Base-by-base conservation (phyloP, 2,888 invertebrate genomes). In the Lasius platythorax region DNA sequence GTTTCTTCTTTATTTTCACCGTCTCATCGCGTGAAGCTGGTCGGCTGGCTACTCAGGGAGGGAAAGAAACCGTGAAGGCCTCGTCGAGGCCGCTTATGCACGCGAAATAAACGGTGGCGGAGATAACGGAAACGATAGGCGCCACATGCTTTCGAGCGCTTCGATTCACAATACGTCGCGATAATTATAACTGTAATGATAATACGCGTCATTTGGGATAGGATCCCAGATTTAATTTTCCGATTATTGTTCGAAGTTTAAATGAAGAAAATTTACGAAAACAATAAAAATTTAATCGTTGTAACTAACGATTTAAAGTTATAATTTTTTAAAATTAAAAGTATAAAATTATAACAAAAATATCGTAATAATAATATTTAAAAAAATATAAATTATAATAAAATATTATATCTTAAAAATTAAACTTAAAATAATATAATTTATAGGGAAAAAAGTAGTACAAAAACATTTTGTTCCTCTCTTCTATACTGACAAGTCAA, bases 41-140 rank as follows among this genome's bases (percentile, higher is more conserved):
- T 85, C 87, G 81, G 43, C 28, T 28, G 23, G 18, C 3, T 28
- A 56, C 9, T 6, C 46, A 37, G 72, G 70, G 67, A 76, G 88
- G 85, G 83, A 91, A 91, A 92, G 91, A 92, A 93, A 92, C 91
- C 91, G 91, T 89, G 91, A 93, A 93, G 92, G 89, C 89, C 90
- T 88, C 79, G 63, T 86, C 84, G 87, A 84, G 78, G 83, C 72
- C 76, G 61, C 67, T 84, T 56, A 64, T 78, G 61, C 72, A 85
- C 82, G 82, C 82, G 11, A 72, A 61, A 81, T 81, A 53, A 84
- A 76, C 61, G 68, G 67, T 70, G 56, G 66, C 56, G 64, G 30
- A 75, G 67, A 79, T 67, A 83, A 72, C 74, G 72, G 68, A 72
- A 72, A 70, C n/a, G 66, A 84, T 66, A 81, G 53, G 37, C 37